Conservation (phyloP, 2,888 invertebrate species). For the Hirtodrosophila duncani region DNA sequence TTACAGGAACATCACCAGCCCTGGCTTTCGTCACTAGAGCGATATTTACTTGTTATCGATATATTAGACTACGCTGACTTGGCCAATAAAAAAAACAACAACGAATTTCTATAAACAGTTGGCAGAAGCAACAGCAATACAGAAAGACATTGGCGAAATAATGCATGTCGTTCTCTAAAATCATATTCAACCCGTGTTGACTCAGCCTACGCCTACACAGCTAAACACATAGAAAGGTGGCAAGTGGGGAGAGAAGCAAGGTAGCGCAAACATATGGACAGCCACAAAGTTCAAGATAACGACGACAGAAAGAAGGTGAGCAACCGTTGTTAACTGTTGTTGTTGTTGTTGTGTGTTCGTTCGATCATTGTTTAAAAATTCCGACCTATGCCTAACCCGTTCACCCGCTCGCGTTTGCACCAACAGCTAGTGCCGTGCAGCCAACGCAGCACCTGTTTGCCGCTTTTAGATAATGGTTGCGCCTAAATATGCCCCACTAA, state of each 20-base stretch:
- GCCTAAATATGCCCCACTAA: conserved; percentile 76
- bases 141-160: too few relatives aligned
- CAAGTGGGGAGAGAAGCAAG: neutral
- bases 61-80: too few relatives aligned
- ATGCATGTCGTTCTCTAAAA: too few relatives aligned
- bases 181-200: too few relatives aligned
- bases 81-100: too few relatives aligned
- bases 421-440: conserved; percentile 17
- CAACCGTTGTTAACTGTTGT: conserved; percentile 21
- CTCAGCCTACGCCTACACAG: too few relatives aligned
- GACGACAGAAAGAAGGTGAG: conserved; percentile 1
- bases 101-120: neutral
- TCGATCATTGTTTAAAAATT: conserved; percentile 8
- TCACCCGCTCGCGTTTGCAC: too few relatives aligned
- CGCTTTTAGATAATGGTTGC: conserved; percentile 54
- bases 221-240: conserved; percentile 1
- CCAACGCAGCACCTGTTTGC: conserved; percentile 21
- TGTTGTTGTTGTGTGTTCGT: neutral
- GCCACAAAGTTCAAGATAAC: conserved; percentile 23
- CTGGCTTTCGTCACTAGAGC: too few relatives aligned
- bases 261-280: conserved; percentile 27
- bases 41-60: too few relatives aligned
- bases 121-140: neutral
- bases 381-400: too few relatives aligned
- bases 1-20: too few relatives aligned